Percentiles rank a stretch among this genome's conserved stretches.
Conservation (phyloP, 2,888 invertebrate genomes). For the Polyommatus iphigenia region DNA sequence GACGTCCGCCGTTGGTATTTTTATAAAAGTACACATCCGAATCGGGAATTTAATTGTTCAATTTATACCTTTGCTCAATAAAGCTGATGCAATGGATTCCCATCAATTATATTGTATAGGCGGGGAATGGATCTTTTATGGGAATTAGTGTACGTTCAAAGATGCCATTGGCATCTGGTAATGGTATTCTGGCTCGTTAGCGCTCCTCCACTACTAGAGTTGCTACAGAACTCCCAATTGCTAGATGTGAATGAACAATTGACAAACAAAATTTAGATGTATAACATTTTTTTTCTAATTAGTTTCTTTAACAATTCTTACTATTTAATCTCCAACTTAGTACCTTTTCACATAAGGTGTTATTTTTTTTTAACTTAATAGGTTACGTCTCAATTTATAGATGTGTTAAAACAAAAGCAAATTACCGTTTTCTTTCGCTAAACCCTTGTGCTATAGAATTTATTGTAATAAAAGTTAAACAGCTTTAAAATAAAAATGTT, state of each 20-base stretch:
- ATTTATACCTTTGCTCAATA: not conserved
- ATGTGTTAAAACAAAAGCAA: too few relatives aligned
- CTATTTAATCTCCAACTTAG: too few relatives aligned
- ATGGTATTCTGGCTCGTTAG: constrained; percentile 68
- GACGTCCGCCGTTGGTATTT: not conserved
- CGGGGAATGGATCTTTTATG: constrained; percentile 27
- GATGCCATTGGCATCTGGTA: constrained; percentile 59
- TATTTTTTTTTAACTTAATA: too few relatives aligned
- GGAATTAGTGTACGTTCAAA: constrained; percentile 52
- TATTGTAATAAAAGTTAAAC: too few relatives aligned
- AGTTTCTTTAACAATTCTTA: too few relatives aligned
- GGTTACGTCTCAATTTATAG: too few relatives aligned
- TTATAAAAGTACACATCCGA: not conserved
- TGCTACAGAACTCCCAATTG: not conserved
- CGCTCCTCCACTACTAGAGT: constrained; percentile 53
- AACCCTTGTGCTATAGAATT: too few relatives aligned
- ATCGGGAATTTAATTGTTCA: not conserved
- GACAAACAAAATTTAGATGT: not conserved
- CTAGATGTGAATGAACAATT: not conserved
- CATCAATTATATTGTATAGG: constrained; percentile 17
- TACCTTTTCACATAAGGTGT: too few relatives aligned
- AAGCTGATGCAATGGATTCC: constrained; percentile 2
- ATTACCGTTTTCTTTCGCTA: too few relatives aligned
- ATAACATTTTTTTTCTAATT: not conserved
- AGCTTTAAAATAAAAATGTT: too few relatives aligned